A percentile compares a stretch with the other conserved stretches of the same genome.
Evolutionary conservation across 1,140 invertebrate genomes (phyloP).

Genomic region (Brachionus paranguensis): DNA sequence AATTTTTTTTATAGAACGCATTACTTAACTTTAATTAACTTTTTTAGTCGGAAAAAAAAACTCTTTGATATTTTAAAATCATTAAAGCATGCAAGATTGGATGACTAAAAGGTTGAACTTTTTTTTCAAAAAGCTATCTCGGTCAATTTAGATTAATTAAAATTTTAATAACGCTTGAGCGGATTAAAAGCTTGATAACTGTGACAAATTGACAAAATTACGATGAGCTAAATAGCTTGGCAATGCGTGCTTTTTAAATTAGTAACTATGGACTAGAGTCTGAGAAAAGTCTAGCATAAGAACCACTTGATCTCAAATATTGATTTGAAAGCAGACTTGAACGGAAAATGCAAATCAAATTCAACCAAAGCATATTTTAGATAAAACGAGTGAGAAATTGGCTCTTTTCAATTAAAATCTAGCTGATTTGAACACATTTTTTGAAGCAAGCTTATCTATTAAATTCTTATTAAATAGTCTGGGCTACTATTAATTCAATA

Average conservation of each 20-base stretch:
- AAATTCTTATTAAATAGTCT: background rate
- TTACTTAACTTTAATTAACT: background rate
- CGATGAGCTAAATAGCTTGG: background rate
- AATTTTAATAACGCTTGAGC: background rate
- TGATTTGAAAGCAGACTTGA: background rate
- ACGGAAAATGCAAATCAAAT: background rate
- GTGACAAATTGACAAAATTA: background rate
- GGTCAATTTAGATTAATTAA: background rate
- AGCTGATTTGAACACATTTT: background rate
- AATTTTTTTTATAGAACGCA: too few relatives aligned
- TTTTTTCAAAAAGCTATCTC: background rate
- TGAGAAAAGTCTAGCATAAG: background rate
- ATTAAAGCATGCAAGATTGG: background rate
- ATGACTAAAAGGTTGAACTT: background rate
- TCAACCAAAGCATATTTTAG: background rate
- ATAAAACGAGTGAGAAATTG: background rate
- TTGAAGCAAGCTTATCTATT: background rate
- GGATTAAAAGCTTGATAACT: background rate
- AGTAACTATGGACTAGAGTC: background rate
- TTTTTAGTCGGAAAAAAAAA: background rate
- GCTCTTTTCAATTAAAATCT: background rate
- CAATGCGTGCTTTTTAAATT: background rate
- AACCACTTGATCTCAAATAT: background rate
- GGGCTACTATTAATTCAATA: background rate
- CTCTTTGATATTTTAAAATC: background rate